Conservation (phyloP, 2,113 vertebrate species). For the Laticauda laticaudata region DNA sequence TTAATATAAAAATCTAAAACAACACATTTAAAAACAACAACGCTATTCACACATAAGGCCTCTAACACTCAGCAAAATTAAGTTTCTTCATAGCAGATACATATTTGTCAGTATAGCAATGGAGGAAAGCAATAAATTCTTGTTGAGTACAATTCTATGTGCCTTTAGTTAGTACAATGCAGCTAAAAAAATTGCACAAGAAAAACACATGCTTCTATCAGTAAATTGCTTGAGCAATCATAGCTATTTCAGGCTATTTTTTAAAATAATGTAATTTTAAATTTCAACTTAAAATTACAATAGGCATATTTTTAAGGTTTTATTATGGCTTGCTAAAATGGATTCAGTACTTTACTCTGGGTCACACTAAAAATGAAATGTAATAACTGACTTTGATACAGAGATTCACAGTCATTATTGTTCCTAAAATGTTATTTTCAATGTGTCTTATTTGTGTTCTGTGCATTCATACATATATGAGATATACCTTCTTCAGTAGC, state of each 20-base stretch:
- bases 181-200: slow-evolving; percentile 10
- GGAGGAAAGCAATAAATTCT: slow-evolving; percentile 48
- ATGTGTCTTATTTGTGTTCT: neutral
- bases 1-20: slow-evolving; percentile 44
- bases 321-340: slow-evolving; percentile 54
- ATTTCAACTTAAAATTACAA: slow-evolving; percentile 22
- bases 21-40: slow-evolving; percentile 21
- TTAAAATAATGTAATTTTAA: neutral
- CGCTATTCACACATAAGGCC: slow-evolving; percentile 63
- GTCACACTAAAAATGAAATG: slow-evolving; percentile 15
- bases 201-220: neutral
- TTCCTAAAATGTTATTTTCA: neutral
- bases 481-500: neutral
- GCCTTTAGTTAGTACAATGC: slow-evolving; percentile 31
- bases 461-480: neutral
- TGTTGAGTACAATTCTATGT: slow-evolving; percentile 17
- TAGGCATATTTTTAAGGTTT: slow-evolving; percentile 29
- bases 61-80: slow-evolving; percentile 68
- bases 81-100: slow-evolving; percentile 50
- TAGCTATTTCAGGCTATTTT: slow-evolving; percentile 5
- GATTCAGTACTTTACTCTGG: neutral
- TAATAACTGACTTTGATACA: neutral
- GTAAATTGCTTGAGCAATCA: neutral
- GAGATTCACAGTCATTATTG: slow-evolving; percentile 46
- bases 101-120: slow-evolving; percentile 29